Evolutionary conservation across 2,888 invertebrate species (phyloP), one percentile per base, ranked within the genome.

Genomic region (Aphidius colemani): DNA sequence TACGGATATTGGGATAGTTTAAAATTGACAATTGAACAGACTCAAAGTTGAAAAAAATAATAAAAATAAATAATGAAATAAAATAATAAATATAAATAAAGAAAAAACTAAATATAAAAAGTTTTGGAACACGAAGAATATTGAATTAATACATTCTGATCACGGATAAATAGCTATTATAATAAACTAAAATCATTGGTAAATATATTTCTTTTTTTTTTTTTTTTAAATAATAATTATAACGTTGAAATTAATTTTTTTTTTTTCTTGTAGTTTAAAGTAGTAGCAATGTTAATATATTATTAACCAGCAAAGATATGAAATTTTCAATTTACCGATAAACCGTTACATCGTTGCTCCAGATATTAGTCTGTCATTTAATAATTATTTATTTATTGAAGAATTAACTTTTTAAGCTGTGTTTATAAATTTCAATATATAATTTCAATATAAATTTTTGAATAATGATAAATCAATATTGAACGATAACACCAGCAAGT

Each of bases 1-100:
- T 53, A 59, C 59, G 63, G 55, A 49, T 55, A 64, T 64, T 43
- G 53, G 53, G 41, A 59, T 64, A 57, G 57, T 48, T 57, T 45
- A 57, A 57, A 57, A 57, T 57, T 57, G 57, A 57, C 57, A 39
- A 57, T 57, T 45, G 57, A 48, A 45, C 30, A 45, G 45, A 18
- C 30, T 30, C 30, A 30, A 45, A 56, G 6, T 13, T 13, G 7
- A 13, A 48, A 48, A 45, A 56, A 44, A n/a, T 3, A 48, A 48
- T 30, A 39, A 53, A 46, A n/a, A 48, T 13, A 48, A 10, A 6
- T 8, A 10, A 11, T 30, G 5, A 11, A 45, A 39, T 18, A 10
- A 45, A 30, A 2, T 39, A 48, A 48, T 30, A 39, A 53, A 46
- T 46, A 48, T 13, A 48, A 10, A 6, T 8, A 10, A 11, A 45